Base-by-base conservation (phyloP, 2,113 vertebrate genomes). In the Cyanocitta stelleri region DNA sequence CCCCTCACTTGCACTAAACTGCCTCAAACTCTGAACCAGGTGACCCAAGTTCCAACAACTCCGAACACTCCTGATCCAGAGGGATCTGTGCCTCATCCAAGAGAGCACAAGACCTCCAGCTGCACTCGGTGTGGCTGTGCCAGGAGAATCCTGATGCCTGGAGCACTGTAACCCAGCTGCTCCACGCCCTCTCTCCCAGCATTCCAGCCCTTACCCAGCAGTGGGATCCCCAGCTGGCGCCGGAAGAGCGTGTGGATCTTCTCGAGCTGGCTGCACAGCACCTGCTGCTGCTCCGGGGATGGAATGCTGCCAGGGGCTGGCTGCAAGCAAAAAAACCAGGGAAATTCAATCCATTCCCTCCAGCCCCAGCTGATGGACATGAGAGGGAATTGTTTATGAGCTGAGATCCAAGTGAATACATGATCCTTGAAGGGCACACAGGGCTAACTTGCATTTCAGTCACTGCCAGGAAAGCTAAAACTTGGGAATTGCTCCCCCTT, bases 161-260 rank as follows among this genome's bases (percentile, higher is more conserved):
- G 20, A 48, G 46, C 46, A 48, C 46, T 48, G 22, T 3, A 0
- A 1, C 17, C 16, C 56, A 15, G 77, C 59, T 29, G 10, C 22
- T 32, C 13, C 18, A 6, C 1, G 6, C 27, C 46, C 17, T 24
- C 5, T 15, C 51, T 9, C 37, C 79, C 11, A 76, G 39, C 1
- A 4, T 4, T 6, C 1, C 22, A 1, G 74, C 72, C 80, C 98
- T 98, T 97, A 99, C 99, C 99, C 75, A 99, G 98, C 76, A 99
- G 98, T 0, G 99, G 99, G 81, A 99, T 86, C 33, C 98, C 98
- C 98, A 99, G 93, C 98, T 99, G 99, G 85, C 99, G 98, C 80
- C 98, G 98, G 96, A 99, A 99, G 48, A 99, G 98, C 5, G 97
- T 98, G 93, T 99, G 99, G 85, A 99, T 98, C 93, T 98, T 98